Evolutionary conservation across 2,888 invertebrate species (phyloP).

Genomic region (Caenorhabditis angaria): DNA sequence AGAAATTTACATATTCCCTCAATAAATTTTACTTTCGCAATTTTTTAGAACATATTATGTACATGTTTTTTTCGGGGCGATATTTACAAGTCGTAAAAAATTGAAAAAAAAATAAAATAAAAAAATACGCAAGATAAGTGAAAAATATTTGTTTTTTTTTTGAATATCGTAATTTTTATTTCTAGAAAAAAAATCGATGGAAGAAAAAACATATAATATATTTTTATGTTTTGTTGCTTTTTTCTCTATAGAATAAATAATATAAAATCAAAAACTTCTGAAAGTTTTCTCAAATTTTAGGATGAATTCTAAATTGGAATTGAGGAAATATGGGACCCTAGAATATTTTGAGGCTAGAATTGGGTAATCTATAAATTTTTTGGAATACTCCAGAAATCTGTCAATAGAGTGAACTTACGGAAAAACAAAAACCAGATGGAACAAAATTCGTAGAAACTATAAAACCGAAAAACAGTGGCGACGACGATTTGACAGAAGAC

Average conservation of each 20-base stretch:
- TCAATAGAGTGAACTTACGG: background rate
- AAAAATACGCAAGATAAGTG: background rate
- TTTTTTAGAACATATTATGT: background rate
- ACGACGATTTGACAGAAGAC: background rate
- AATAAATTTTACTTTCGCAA: background rate
- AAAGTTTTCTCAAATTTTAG: too few species aligned
- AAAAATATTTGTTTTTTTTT: background rate
- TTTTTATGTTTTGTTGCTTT: background rate
- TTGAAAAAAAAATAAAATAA: too few species aligned
- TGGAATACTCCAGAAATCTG: too few species aligned
- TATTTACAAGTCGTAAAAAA: slow-evolving; percentile 1
- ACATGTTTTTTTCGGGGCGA: background rate
- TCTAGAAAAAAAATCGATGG: background rate
- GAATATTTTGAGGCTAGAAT: too few species aligned
- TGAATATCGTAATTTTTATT: background rate
- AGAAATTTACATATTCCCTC: too few species aligned
- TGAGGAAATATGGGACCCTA: slow-evolving; percentile 6
- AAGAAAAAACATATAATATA: background rate
- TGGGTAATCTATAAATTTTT: slow-evolving; percentile 5
- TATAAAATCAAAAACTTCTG: background rate
- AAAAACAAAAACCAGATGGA: background rate
- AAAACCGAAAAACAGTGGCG: background rate
- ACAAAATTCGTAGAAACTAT: slow-evolving; percentile 3
- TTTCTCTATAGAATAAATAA: background rate
- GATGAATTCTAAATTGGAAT: background rate